A percentile compares a stretch with the other conserved stretches of the same genome.
phyloP scores from a whole-genome alignment of 2,888 invertebrate species.

The Drosophila mimica region DNA sequence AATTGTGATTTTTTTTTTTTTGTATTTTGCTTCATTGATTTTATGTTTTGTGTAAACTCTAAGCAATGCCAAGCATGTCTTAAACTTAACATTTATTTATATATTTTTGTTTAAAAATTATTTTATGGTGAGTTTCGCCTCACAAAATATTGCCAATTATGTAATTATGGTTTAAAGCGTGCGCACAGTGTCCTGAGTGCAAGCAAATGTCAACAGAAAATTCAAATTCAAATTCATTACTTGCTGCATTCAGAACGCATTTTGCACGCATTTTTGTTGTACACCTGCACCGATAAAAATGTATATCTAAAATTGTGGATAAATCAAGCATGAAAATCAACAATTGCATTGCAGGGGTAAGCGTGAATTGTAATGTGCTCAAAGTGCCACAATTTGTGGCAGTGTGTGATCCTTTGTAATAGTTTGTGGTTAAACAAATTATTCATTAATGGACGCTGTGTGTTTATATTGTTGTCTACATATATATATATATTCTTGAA shows the following conservation, averaged over 20 bases:
- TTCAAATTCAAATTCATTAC: conserved; percentile 3
- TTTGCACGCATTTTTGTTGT: conserved; percentile 28
- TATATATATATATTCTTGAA: conserved; percentile 48
- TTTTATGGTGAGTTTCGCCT: conserved; percentile 16
- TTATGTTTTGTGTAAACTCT: conserved; percentile 41
- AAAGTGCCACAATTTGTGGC: conserved; percentile 49
- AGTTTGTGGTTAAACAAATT: conserved; percentile 18
- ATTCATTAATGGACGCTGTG: conserved; percentile 41
- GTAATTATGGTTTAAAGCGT: conserved; percentile 17
- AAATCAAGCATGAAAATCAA: conserved; percentile 32
- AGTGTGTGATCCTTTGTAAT: conserved; percentile 49
- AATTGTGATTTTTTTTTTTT: conserved; percentile 5
- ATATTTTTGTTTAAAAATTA: conserved; percentile 20
- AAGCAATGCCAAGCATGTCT: conserved; percentile 71
- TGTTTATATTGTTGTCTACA: conserved; percentile 17
- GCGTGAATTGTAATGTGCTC: conserved; percentile 18
- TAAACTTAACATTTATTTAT: conserved; percentile 45
- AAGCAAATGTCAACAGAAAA: conserved; percentile 31
- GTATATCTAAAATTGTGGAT: conserved; percentile 6
- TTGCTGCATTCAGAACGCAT: conserved; percentile 14
- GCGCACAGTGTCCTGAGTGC: conserved; percentile 52
- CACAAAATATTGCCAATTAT: conserved; percentile 33
- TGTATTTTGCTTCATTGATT: conserved; percentile 16
- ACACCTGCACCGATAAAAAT: conserved; percentile 76
- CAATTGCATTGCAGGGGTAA: background rate